Conservation (phyloP, 2,797 vertebrate genomes). For the Malacoctenus gilli region DNA sequence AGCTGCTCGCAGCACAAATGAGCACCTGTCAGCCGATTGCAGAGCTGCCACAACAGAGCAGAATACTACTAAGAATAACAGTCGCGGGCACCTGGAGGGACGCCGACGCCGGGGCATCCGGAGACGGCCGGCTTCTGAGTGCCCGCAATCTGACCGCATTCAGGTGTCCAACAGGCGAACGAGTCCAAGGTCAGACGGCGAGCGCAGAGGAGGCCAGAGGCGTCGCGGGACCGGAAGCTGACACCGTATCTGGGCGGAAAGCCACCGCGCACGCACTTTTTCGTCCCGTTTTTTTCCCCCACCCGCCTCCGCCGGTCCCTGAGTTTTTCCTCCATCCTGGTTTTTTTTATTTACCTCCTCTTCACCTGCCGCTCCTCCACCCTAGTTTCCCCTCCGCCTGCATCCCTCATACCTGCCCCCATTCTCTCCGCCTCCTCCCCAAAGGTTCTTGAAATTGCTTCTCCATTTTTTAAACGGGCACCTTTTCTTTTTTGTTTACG, state of each 20-base stretch:
- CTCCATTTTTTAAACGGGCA: constrained; percentile 66
- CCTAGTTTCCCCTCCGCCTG: constrained; percentile 34
- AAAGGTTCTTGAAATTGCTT: constrained; percentile 75
- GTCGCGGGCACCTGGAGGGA: constrained; percentile 18
- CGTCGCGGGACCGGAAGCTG: constrained; percentile 17
- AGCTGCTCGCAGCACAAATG: constrained; percentile 58
- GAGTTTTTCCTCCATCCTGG: constrained; percentile 22
- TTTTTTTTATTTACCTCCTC: constrained; percentile 40
- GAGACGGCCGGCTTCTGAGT: constrained; percentile 14
- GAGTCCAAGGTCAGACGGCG: constrained; percentile 48
- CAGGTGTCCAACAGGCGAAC: constrained; percentile 36
- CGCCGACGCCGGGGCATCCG: constrained; percentile 8
- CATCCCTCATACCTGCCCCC: constrained; percentile 65
- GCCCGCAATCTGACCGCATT: constrained; percentile 32
- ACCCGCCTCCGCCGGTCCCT: constrained; percentile 6
- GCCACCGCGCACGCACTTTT: background rate
- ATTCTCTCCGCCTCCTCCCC: constrained; percentile 63
- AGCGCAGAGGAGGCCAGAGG: constrained; percentile 17
- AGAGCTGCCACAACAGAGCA: constrained; percentile 34
- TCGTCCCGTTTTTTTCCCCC: background rate
- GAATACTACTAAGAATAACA: constrained; percentile 39
- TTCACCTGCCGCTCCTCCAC: constrained; percentile 25
- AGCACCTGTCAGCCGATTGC: constrained; percentile 66
- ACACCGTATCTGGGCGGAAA: constrained; percentile 1
- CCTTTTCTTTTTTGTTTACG: constrained; percentile 70